Evolutionary conservation across 2,113 vertebrate genomes (phyloP), one percentile per base, ranked within the genome.

Genomic region (Sinocyclocheilus anshuiensis): DNA sequence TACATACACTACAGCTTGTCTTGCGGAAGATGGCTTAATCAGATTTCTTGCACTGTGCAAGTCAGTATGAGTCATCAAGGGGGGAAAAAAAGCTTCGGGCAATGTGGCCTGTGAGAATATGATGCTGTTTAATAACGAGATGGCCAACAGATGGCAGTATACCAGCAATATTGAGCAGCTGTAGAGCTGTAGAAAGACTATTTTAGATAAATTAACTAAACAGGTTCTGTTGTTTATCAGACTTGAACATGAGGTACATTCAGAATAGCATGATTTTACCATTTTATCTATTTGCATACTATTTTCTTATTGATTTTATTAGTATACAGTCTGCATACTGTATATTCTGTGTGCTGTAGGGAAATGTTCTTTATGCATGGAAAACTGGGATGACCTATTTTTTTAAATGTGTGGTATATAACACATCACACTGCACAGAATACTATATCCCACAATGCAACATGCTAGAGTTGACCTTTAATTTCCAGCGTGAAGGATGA

Each of bases 81-180:
- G 50, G 26, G 3, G 1, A 8, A n/a, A 77, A 12, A 12, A 12
- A 16, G 45, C 42, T 69, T 67, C 24, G 29, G 26, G 77, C 20
- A 79, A 48, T 2, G 42, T 8, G 22, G n/a, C 1, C 24, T 26
- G 8, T 61, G 50, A 63, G 63, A 13, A 59, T 22, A 9, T 18
- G n/a, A 65, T 33, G 39, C 12, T 33, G 29, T 59, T 59, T 77
- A 77, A 8, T 29, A 39, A 22, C 4, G 2, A 22, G 6, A 63
- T 39, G 65, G 24, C 87, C 87, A 87, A 71, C 50, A 87, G 87
- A 87, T 85, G 87, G 87, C 87, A 87, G 87, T 67, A 84, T 55
- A 80, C 39, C 16, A 85, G 72, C 85, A 75, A 71, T 26, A 80
- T 74, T 74, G 48, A 74, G 77, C 33, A 80, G 24, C 48, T 22